phyloP scores from a whole-genome alignment of 2,888 invertebrate species.

The Polymixis flavicincta region DNA sequence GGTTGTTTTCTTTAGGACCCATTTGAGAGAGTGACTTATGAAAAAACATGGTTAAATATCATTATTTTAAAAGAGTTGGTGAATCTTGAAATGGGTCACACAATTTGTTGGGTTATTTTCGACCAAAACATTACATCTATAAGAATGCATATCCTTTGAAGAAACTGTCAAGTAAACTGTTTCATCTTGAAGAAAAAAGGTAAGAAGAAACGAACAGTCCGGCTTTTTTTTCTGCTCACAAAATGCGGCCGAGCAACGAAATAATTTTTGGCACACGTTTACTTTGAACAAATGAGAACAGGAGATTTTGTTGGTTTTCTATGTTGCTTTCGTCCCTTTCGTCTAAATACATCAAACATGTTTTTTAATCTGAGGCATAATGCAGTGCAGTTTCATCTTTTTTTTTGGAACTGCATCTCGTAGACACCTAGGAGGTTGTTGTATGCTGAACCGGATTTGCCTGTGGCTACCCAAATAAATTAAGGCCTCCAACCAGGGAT shows the following conservation, averaged over 20 bases:
- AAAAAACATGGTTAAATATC: conserved; percentile 10
- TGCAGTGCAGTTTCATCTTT: neutral
- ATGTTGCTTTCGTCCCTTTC: neutral
- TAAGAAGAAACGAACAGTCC: neutral
- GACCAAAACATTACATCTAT: neutral
- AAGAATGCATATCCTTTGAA: conserved; percentile 2
- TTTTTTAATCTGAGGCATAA: neutral
- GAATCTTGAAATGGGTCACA: neutral
- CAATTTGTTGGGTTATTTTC: neutral
- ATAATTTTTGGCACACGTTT: conserved; percentile 9
- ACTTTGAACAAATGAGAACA: conserved; percentile 5
- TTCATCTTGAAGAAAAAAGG: conserved; percentile 23
- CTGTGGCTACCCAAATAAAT: no score
- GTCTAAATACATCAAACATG: no score
- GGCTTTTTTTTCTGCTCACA: neutral
- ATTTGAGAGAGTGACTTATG: conserved; percentile 31
- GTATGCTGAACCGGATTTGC: no score
- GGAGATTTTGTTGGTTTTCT: neutral
- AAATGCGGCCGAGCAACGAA: conserved; percentile 18
- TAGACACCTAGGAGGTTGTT: no score
- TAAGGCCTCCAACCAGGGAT: no score
- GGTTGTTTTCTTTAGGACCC: conserved; percentile 41
- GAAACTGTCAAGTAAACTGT: conserved; percentile 7
- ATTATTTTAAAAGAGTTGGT: neutral
- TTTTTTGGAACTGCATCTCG: no score